Base-by-base conservation (phyloP, 2,888 invertebrate genomes). In the Rotaria sp. region DNA sequence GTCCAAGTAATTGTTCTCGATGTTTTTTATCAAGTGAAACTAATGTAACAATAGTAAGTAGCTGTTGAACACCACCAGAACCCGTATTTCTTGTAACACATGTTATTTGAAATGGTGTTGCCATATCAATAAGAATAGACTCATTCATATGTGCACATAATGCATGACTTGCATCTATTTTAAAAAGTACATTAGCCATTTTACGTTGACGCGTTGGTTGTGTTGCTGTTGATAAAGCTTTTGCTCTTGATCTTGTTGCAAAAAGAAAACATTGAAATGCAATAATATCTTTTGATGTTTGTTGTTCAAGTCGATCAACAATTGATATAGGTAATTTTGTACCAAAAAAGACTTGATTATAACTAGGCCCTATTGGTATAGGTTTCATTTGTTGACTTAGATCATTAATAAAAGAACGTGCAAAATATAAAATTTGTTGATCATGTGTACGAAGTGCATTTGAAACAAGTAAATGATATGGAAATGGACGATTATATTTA, bases 221-320 rank as follows among this genome's bases (percentile, higher is more conserved):
- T 21, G 30, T 30, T 67, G 67, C 67, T 18, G 35, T 21, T 67
- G 35, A 13, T 67, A 67, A 67, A 21, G 67, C 67, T 35, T 67
- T 67, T 21, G 67, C 7, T 67, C 67, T 8, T 35, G 67, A 35
- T 67, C 15, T 35, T 7, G 35, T 67, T 35, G 8, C 35, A 18
- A 38, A 38, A 67, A 67, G 67, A 67, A 67, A 67, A 67, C 67
- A 67, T 67, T 67, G 67, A 67, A 67, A 67, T 35, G 67, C 35
- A 67, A 67, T 67, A 67, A 67, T 67, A 35, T 67, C 67, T 67
- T 13, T 67, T 35, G 67, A 30, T 35, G 67, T 67, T 67, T 35
- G 67, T 11, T 30, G 67, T 35, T 67, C 67, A 35, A 67, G 18
- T 30, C 67, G 67, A 67, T 67, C 67, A 18, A 67, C 67, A 7